Evolutionary conservation across 1,140 invertebrate species (phyloP), one percentile per base, ranked within the genome.

Genomic region (Lepidurus apus): DNA sequence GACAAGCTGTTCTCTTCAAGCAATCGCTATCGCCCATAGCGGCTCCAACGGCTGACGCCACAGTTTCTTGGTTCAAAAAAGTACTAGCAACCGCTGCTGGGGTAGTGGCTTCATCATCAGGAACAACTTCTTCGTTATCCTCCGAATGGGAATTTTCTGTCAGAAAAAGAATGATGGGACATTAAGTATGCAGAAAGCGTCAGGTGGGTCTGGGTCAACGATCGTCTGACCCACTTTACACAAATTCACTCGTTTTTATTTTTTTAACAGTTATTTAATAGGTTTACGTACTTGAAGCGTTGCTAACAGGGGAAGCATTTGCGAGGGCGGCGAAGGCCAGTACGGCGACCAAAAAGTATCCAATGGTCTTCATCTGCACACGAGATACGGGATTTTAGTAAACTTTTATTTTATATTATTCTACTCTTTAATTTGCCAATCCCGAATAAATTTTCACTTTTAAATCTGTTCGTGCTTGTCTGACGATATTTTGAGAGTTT

Each of bases 1-100:
- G 44, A 43, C 79, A 80, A 53, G 79, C 79, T 24, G 79, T 74
- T 24, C 76, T 42, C 21, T 43, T 43, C 42, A 80, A 45, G 73
- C 79, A 80, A 42, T 80, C 76, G 44, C 78, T 65, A 13, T 80
- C 79, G 24, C 79, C 79, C 42, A 77, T 73, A 44, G 79, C 79
- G 42, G 79, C 79, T 21, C 79, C 79, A 13, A 80, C 76, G 42
- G 75, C 76, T 26, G 79, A 43, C 13, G 44, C 73, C 24, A 80
- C 65, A 13, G 73, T 74, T 73, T 80, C 79, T 24, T 45, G 53
- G 21, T 65, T 65, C 21, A 65, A 8, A 13, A 65, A 65, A 65
- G 1, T 65, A 11, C 17, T 21, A 65, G 53, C 21, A 65, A 13
- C 21, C 6, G 53, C 17, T 13, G 21, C n/a, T 65, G 17, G 53